phyloP scores from a whole-genome alignment of 1,140 invertebrate genomes.

The Probaryconus sp. region DNA sequence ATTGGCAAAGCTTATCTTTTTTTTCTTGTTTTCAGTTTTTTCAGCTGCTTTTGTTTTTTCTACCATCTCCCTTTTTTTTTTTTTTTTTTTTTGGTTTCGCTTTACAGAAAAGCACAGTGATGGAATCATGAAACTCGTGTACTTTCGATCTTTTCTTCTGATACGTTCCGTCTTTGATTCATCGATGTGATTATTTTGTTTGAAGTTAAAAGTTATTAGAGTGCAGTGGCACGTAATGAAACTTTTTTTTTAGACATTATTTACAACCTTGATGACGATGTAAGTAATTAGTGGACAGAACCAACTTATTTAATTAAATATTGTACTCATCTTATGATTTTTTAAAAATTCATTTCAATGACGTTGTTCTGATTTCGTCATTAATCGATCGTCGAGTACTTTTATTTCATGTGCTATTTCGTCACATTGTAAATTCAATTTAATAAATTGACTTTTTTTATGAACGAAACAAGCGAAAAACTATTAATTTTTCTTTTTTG shows the following conservation, averaged over 20 bases:
- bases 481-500: too few species aligned
- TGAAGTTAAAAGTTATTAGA: slow-evolving; percentile 49
- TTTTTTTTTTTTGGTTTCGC: too few species aligned
- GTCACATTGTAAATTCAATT: too few species aligned
- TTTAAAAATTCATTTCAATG: too few species aligned
- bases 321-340: background rate
- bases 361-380: too few species aligned
- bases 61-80: background rate
- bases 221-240: slow-evolving; percentile 28
- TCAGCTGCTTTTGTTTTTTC: too few species aligned
- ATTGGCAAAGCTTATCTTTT: slow-evolving; percentile 42
- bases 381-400: too few species aligned
- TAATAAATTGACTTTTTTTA: too few species aligned
- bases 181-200: slow-evolving; percentile 50
- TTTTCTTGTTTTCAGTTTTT: too few species aligned
- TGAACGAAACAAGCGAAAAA: too few species aligned
- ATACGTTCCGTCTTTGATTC: slow-evolving; percentile 53
- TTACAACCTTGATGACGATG: slow-evolving; percentile 21
- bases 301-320: too few species aligned
- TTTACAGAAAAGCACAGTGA: slow-evolving; percentile 51
- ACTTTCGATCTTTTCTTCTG: slow-evolving; percentile 52
- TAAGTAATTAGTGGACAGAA: slow-evolving; percentile 7
- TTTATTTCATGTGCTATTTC: too few species aligned
- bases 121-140: slow-evolving; percentile 48
- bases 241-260: slow-evolving; percentile 33